Evolutionary conservation across 2,797 vertebrate genomes (phyloP), one percentile per base, ranked within the genome.

Genomic region (Hydrocynus forskahlii): DNA sequence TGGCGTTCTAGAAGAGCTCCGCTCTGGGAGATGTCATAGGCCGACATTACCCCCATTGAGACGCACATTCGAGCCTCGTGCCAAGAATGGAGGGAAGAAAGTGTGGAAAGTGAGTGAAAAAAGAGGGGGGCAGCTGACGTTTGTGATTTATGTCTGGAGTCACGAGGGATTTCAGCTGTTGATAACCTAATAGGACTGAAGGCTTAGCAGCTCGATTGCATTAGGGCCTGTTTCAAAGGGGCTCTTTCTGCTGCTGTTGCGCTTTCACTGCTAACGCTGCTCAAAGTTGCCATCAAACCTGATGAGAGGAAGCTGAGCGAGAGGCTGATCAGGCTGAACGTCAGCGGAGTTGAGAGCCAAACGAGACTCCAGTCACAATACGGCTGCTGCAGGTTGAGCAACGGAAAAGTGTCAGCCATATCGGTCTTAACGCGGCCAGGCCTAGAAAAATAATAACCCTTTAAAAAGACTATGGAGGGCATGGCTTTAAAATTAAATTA

Each of bases 111-210:
- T 23, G 9, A 54, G 60, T 9, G 23, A 35, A 52, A 75, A 72
- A 17, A 79, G 66, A 75, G 12, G 67, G 59, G 50, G 38, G 67
- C 38, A n/a, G 78, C 89, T 92, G 94, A 90, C 89, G 54, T 82
- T 79, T 89, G 89, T 93, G 92, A 94, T 94, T 94, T 93, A 94
- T 92, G 92, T 91, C 87, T 88, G 87, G 86, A 64, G 86, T 92
- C 91, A 93, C 82, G 0, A 86, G 92, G 93, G 92, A 93, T 91
- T 93, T 91, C 87, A 92, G 87, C 88, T 87, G 89, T 89, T 88
- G 91, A 94, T 94, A 94, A 93, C 92, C 93, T 92, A 91, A 92
- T 93, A 91, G 87, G 88, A 91, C 85, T 86, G 85, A 85, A 90
- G 90, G 90, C 92, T 93, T 91, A 91, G 90, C 84, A 86, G 91